phyloP scores from a whole-genome alignment of 2,888 invertebrate genomes.

The Watsonalla cultraria region DNA sequence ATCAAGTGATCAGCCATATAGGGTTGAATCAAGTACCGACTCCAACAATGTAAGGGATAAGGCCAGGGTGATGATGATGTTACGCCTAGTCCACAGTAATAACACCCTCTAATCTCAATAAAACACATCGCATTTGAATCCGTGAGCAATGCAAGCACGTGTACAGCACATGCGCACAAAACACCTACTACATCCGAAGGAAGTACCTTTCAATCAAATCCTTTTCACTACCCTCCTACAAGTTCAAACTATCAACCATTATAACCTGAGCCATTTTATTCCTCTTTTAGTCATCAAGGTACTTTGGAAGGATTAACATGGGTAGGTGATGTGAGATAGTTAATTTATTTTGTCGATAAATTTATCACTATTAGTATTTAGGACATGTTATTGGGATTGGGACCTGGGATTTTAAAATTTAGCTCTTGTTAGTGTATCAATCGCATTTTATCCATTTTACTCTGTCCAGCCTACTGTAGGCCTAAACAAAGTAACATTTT shows the following conservation, averaged over 20 bases:
- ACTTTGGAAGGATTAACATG: neutral
- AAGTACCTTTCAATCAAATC: slow-evolving; percentile 18
- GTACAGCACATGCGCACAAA: slow-evolving; percentile 37
- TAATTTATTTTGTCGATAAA: too few species aligned
- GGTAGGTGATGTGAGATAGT: neutral
- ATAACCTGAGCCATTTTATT: neutral
- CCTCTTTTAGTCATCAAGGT: neutral
- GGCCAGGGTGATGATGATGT: too few species aligned
- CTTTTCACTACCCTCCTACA: neutral
- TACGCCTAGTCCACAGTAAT: slow-evolving; percentile 7
- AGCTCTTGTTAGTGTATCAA: too few species aligned
- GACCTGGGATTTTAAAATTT: too few species aligned
- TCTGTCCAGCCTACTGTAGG: too few species aligned
- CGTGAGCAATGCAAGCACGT: slow-evolving; percentile 35
- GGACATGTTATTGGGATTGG: too few species aligned
- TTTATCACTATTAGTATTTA: too few species aligned
- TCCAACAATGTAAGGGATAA: too few species aligned
- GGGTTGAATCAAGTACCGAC: too few species aligned
- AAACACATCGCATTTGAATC: slow-evolving; percentile 15
- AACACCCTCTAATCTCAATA: slow-evolving; percentile 8
- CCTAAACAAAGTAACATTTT: too few species aligned
- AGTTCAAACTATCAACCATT: slow-evolving; percentile 1
- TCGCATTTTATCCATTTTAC: too few species aligned
- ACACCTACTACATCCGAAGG: slow-evolving; percentile 18
- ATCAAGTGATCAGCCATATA: too few species aligned